These are phyloP conservation scores for Erithacus rubecula DNA, from an alignment of 2,797 vertebrate genomes.

Conservation along the genomic window DNA sequence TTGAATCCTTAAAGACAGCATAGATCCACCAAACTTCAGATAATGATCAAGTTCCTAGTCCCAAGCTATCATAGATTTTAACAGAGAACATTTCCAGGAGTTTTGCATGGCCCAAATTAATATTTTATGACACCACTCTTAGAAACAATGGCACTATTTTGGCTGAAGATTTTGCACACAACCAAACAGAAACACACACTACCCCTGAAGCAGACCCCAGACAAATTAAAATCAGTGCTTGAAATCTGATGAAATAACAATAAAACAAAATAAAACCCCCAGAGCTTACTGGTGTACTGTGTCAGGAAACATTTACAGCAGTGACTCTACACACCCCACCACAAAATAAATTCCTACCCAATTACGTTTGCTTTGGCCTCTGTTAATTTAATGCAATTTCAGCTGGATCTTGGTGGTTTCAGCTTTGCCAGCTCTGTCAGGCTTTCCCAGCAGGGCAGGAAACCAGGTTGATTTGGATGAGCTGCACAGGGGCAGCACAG, in stretches of 20 bases:
- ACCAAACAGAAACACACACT: background rate
- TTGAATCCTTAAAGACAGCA: background rate
- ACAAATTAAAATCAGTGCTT: background rate
- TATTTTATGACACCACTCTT: background rate
- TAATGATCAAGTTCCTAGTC: background rate
- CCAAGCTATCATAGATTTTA: background rate
- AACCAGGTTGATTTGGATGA: background rate
- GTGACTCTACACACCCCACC: background rate
- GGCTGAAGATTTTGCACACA: background rate
- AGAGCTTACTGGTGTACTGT: background rate
- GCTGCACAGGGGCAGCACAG: background rate
- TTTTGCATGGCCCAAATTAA: background rate
- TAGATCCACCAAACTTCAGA: background rate
- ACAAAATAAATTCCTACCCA: constrained; percentile 36
- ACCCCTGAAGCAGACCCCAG: background rate
- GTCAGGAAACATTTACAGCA: constrained; percentile 38
- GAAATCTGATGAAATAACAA: constrained; percentile 3
- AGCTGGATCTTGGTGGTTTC: background rate
- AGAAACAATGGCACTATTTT: background rate
- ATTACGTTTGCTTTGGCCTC: constrained; percentile 3
- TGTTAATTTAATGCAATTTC: background rate
- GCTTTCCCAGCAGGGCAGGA: background rate
- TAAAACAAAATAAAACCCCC: background rate
- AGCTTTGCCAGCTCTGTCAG: background rate
- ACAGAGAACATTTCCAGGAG: background rate